Evolutionary conservation across 2,888 invertebrate genomes (phyloP).

Genomic region (Nebria brevicollis): DNA sequence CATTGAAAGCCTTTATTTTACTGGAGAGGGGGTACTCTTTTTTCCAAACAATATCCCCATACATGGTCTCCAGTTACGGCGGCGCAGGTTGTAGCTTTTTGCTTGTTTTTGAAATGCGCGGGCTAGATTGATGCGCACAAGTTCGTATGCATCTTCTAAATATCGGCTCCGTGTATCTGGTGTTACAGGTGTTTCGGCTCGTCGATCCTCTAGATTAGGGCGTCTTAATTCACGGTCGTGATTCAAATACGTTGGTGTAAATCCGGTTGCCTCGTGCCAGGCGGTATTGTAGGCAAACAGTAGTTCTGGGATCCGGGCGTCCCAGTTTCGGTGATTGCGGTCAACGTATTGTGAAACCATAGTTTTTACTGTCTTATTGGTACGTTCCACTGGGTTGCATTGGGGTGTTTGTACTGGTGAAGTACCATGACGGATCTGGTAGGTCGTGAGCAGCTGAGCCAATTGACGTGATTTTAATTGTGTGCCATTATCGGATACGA

Average conservation of each 20-base stretch:
- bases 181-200: background rate
- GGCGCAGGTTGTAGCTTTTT: background rate
- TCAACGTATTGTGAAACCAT: no score
- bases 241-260: background rate
- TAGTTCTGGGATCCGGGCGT: no score
- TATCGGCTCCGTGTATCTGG: background rate
- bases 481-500: constrained; percentile 33
- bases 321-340: no score
- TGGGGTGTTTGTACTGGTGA: no score
- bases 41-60: constrained; percentile 2
- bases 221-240: background rate
- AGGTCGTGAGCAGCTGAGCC: no score
- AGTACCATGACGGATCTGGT: no score
- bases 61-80: background rate
- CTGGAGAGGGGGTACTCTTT: background rate
- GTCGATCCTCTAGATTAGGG: background rate
- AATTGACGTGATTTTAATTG: background rate
- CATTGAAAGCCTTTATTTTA: background rate
- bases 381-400: no score
- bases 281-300: background rate
- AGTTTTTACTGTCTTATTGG: no score
- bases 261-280: background rate
- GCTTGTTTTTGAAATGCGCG: background rate
- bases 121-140: background rate
- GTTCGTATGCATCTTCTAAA: background rate